These are phyloP conservation scores for Chelonoidis abingdonii DNA, from an alignment of 2,113 vertebrate species.

Conservation along the genomic window DNA sequence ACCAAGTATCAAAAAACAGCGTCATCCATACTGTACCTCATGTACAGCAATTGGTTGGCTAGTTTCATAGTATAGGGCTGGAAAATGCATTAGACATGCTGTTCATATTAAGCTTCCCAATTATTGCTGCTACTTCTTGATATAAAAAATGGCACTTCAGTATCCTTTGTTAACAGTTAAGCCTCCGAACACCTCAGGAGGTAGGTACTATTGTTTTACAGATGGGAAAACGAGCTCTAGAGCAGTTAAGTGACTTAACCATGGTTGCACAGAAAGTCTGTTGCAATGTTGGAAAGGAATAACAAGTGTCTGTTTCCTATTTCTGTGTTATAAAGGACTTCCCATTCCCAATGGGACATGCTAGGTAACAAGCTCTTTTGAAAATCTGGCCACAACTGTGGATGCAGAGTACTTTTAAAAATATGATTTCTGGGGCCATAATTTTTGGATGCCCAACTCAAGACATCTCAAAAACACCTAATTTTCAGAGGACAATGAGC, in stretches of 20 bases:
- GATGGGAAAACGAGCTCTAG: constrained; percentile 31
- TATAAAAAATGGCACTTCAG: background rate
- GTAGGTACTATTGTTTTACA: constrained; percentile 50
- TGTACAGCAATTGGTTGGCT: background rate
- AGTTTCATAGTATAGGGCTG: background rate
- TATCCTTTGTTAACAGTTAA: background rate
- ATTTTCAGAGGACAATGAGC: background rate
- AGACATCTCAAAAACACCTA: background rate
- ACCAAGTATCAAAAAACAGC: background rate
- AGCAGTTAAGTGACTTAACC: background rate
- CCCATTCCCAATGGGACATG: background rate
- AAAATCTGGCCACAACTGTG: background rate
- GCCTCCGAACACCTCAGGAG: background rate
- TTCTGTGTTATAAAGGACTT: background rate
- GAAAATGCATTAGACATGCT: background rate
- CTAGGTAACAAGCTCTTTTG: accelerated
- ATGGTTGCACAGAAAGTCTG: background rate
- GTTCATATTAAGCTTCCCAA: background rate
- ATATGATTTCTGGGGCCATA: background rate
- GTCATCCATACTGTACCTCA: background rate
- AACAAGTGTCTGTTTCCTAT: background rate
- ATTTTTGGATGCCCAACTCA: background rate
- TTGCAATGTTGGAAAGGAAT: background rate
- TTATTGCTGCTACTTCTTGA: background rate
- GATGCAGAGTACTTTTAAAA: background rate